Base-by-base conservation (phyloP, 2,797 vertebrate genomes). In the Anniella stebbinsi region DNA sequence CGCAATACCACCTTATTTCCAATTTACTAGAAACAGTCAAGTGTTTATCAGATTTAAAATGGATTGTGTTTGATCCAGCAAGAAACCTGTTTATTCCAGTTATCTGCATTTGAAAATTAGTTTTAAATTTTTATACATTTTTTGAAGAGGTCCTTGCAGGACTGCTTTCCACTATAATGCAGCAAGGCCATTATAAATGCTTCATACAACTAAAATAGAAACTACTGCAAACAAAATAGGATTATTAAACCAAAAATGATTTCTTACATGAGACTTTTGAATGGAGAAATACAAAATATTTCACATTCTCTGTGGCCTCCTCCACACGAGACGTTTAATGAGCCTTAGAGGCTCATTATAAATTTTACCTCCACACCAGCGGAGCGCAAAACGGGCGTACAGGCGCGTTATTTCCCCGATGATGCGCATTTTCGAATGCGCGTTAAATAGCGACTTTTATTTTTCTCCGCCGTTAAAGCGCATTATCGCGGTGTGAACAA, bases 31-130 rank as follows among this genome's bases (percentile, higher is more conserved):
- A 84, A 73, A 84, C 6, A 45, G 63, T 7, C 48, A 88, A 78
- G 7, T 60, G n/a, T 86, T 92, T 51, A 72, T 63, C 63, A 88
- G 36, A 80, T 89, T 85, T 89, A 73, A 87, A 38, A 72, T 67
- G 1, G 0, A 36, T 67, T 88, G 30, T 48, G 77, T 92, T 54
- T 87, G 84, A 83, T 80, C 72, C 63, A 91, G 30, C 77, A 73
- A 90, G 48, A 48, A 73, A n/a, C 12, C 54, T 84, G 38, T 76
- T 75, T 80, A 66, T 33, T 87, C 81, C 13, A 33, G 30, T 11
- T 11, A 25, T 25, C 4, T 25, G 33, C 23, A 83, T 85, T 9
- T 77, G 12, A 23, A 57, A 81, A 77, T 48, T 54, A 60, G 8
- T 30, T 86, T 41, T 38, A 67, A 48, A 30, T 60, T 28, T 60